Percentiles rank a stretch among this genome's conserved stretches.
These are phyloP conservation scores for Lepidurus packardi DNA, from an alignment of 1,140 invertebrate species.

Conservation along the genomic window DNA sequence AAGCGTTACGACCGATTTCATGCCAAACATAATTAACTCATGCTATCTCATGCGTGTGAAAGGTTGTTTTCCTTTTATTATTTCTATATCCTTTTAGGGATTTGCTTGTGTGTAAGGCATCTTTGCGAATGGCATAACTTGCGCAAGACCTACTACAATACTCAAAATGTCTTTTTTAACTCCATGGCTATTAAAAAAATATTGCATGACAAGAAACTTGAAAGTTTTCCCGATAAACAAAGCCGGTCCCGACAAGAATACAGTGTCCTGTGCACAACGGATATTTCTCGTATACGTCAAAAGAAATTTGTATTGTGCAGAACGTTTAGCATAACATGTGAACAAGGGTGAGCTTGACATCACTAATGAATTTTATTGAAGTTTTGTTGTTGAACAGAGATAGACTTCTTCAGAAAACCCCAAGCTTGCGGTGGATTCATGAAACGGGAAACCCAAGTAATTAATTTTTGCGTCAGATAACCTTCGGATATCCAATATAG, in stretches of 20 bases:
- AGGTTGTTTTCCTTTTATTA: not conserved
- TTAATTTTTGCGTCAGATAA: too few species aligned
- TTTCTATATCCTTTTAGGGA: not conserved
- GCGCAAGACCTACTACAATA: constrained; percentile 19
- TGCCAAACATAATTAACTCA: not conserved
- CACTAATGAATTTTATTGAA: too few species aligned
- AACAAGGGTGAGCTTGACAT: too few species aligned
- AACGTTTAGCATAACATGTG: too few species aligned
- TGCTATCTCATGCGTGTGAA: not conserved
- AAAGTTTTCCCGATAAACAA: not conserved
- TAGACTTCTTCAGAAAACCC: too few species aligned
- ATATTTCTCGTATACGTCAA: too few species aligned
- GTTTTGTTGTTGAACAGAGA: too few species aligned
- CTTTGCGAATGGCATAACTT: not conserved
- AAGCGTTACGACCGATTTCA: constrained; percentile 2
- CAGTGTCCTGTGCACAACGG: constrained; percentile 16
- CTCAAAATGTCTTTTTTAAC: not conserved
- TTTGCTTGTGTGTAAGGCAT: constrained; percentile 11
- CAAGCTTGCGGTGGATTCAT: too few species aligned
- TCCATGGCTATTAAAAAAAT: constrained; percentile 10
- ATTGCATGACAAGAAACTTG: not conserved
- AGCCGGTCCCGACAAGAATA: not conserved
- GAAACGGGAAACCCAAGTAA: too few species aligned
- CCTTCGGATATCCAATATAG: too few species aligned
- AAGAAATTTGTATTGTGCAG: too few species aligned